Conservation (phyloP, 2,113 vertebrate genomes). For the Tachuris rubrigastra region DNA sequence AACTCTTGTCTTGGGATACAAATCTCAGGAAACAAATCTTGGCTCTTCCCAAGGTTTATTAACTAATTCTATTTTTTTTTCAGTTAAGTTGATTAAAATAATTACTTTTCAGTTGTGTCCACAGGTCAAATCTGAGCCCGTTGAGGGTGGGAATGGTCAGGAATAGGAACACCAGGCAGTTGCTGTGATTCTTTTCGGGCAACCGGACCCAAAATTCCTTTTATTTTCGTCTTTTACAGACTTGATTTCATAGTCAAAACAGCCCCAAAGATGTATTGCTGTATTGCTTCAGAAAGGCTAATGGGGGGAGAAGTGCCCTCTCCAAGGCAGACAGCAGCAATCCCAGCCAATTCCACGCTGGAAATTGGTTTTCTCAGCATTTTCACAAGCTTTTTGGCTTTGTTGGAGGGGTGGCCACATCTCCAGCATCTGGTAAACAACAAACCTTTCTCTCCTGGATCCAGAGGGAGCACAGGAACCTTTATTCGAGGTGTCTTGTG, state of each 20-base stretch:
- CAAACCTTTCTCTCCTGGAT: not conserved
- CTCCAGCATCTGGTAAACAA: not conserved
- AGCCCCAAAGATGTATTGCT: not conserved
- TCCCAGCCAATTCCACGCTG: rapidly evolving
- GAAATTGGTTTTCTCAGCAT: not conserved
- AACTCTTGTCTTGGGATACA: not conserved
- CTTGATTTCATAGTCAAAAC: not conserved
- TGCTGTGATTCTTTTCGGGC: not conserved
- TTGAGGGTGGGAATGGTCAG: not conserved
- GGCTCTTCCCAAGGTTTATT: not conserved
- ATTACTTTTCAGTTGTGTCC: not conserved
- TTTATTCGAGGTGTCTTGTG: not conserved
- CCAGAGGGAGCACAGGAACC: not conserved
- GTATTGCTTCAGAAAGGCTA: not conserved
- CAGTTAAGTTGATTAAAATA: not conserved
- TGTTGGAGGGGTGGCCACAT: not conserved
- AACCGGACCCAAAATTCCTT: not conserved
- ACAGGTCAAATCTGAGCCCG: rapidly evolving
- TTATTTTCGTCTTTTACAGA: not conserved
- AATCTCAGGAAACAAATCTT: not conserved
- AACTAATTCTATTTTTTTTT: not conserved
- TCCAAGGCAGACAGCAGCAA: rapidly evolving
- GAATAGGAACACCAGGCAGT: too few relatives aligned
- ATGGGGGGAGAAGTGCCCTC: not conserved
- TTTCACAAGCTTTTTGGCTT: not conserved